These are phyloP conservation scores for Pteria penguin DNA, from an alignment of 2,888 invertebrate species.

Conservation along the genomic window DNA sequence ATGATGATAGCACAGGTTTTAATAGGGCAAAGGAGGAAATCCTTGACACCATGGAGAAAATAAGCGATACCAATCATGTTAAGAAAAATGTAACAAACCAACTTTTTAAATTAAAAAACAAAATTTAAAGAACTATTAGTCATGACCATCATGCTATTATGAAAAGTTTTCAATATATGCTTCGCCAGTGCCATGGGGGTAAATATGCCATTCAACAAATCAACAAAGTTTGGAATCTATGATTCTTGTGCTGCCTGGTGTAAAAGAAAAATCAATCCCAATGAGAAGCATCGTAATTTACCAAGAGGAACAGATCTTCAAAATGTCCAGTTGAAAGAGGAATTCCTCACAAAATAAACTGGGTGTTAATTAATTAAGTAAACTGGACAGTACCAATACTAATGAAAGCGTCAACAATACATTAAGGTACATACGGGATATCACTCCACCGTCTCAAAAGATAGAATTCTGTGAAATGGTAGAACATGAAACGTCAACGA, in stretches of 20 bases:
- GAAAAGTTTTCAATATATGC: constrained; percentile 24
- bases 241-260: constrained; percentile 33
- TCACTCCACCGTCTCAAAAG: too few relatives aligned
- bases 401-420: constrained; percentile 28
- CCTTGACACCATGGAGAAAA: constrained; percentile 4
- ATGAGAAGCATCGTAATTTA: constrained; percentile 23
- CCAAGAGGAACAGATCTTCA: constrained; percentile 36
- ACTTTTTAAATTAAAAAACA: constrained; percentile 16
- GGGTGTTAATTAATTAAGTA: background rate
- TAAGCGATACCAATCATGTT: constrained; percentile 26
- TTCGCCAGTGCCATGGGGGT: constrained; percentile 8
- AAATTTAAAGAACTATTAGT: constrained; percentile 5
- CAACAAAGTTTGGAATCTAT: constrained; percentile 32
- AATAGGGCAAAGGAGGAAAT: constrained; percentile 6
- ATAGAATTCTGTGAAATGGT: too few relatives aligned
- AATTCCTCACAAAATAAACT: constrained; percentile 10
- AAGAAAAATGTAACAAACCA: constrained; percentile 18
- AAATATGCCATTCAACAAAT: background rate
- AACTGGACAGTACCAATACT: background rate
- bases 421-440: too few relatives aligned
- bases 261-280: background rate
- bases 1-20: constrained; percentile 26
- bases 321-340: constrained; percentile 7
- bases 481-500: too few relatives aligned
- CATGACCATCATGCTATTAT: constrained; percentile 20